A percentile compares a stretch with the other conserved stretches of the same genome.
Evolutionary conservation across 2,888 invertebrate species (phyloP).

Genomic region (Amorpha juglandis): DNA sequence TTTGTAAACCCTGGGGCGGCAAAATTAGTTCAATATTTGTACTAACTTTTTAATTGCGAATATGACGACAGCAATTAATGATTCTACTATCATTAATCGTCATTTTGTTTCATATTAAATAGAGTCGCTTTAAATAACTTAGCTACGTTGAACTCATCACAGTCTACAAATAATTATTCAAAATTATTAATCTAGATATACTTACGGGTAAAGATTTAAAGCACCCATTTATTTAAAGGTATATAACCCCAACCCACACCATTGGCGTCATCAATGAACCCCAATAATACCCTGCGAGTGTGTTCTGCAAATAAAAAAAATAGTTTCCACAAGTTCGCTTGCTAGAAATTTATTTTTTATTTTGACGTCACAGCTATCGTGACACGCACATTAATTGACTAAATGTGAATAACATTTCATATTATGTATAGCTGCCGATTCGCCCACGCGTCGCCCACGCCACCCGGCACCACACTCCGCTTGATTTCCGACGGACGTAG

Average conservation of each 20-base stretch:
- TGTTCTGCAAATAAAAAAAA: constrained; percentile 8
- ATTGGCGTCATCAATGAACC: neutral
- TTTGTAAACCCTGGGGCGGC: too few relatives aligned
- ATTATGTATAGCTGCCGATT: constrained; percentile 54
- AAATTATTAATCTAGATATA: neutral
- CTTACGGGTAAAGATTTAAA: neutral
- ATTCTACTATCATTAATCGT: too few relatives aligned
- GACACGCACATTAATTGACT: constrained; percentile 66
- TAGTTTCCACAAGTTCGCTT: neutral
- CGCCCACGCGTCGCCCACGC: constrained; percentile 63
- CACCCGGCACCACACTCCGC: constrained; percentile 46
- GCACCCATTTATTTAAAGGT: neutral
- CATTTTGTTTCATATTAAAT: too few relatives aligned
- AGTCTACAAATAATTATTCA: neutral
- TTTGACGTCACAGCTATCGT: constrained; percentile 53
- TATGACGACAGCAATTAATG: too few relatives aligned
- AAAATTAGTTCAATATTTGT: too few relatives aligned
- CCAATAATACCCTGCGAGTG: neutral
- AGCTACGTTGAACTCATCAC: neutral
- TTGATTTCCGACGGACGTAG: constrained; percentile 53
- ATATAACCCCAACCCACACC: neutral
- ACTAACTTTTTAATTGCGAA: too few relatives aligned
- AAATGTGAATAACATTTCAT: constrained; percentile 62
- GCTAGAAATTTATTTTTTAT: constrained; percentile 26
- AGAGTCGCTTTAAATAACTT: neutral